These are phyloP conservation scores for Tychaedon coryphoeus DNA, from an alignment of 2,113 vertebrate genomes.

Conservation along the genomic window DNA sequence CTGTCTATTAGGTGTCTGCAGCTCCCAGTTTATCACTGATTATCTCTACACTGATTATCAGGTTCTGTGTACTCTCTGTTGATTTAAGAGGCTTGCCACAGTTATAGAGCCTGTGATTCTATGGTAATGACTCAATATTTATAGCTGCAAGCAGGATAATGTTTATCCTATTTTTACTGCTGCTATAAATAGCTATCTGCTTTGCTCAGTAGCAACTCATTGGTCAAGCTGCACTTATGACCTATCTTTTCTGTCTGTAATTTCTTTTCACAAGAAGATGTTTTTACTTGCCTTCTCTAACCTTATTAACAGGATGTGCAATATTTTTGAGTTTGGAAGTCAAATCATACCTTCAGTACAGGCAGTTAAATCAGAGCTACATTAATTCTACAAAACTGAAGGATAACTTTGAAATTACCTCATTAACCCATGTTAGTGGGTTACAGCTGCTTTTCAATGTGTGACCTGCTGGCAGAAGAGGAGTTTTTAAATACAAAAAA, in stretches of 20 bases:
- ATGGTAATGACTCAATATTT: background rate
- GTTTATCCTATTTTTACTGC: slow-evolving; percentile 7
- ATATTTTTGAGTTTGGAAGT: background rate
- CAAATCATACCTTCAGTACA: background rate
- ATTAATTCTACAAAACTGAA: background rate
- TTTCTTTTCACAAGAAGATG: background rate
- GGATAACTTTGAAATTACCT: background rate
- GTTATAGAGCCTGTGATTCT: background rate
- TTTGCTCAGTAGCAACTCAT: background rate
- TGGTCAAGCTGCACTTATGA: background rate
- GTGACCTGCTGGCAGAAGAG: background rate
- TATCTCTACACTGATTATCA: background rate
- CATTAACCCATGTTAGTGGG: background rate
- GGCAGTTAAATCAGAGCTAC: background rate
- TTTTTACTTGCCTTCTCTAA: background rate
- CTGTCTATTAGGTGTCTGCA: background rate
- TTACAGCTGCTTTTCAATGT: background rate
- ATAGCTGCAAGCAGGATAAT: slow-evolving; percentile 6
- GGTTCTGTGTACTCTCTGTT: background rate
- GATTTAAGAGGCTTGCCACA: slow-evolving; percentile 12
- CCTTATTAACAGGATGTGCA: background rate
- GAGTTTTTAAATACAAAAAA: background rate
- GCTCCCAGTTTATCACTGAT: background rate
- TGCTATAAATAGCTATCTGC: background rate
- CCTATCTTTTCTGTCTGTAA: background rate